Evolutionary conservation across 2,888 invertebrate species (phyloP).

Genomic region (Lutraria lutraria): DNA sequence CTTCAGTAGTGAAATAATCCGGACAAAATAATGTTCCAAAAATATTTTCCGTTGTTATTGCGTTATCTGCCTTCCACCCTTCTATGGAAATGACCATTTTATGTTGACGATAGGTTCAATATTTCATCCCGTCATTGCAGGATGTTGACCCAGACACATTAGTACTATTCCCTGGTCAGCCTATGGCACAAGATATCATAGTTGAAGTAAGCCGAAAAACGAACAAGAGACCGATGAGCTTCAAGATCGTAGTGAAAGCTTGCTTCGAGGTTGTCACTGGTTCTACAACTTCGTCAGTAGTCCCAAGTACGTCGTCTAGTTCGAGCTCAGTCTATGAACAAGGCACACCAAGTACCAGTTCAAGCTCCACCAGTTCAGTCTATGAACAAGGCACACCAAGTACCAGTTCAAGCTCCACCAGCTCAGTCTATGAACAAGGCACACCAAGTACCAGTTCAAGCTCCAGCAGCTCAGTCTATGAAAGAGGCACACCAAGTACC

Average conservation of each 20-base stretch:
- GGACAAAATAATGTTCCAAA: not conserved
- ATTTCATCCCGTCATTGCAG: not conserved
- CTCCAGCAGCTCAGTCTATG: too few species aligned
- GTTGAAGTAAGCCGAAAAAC: constrained; percentile 19
- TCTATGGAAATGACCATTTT: not conserved
- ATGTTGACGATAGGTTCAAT: not conserved
- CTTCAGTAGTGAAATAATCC: not conserved
- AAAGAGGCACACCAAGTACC: too few species aligned
- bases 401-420: too few species aligned
- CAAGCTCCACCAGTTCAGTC: too few species aligned
- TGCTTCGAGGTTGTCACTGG: constrained; percentile 35
- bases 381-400: too few species aligned
- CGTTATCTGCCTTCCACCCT: not conserved
- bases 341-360: too few species aligned
- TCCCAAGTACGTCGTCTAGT: too few species aligned
- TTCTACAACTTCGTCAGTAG: too few species aligned
- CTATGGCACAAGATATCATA: constrained; percentile 37
- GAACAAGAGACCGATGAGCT: constrained; percentile 18
- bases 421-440: too few species aligned
- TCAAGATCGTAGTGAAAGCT: constrained; percentile 36
- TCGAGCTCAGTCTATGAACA: too few species aligned
- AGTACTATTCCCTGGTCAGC: constrained; percentile 34
- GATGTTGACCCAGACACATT: constrained; percentile 10
- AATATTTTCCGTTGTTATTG: not conserved
- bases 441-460: too few species aligned